Conservation (phyloP, 2,888 invertebrate species). For the Anoncus sp. region DNA sequence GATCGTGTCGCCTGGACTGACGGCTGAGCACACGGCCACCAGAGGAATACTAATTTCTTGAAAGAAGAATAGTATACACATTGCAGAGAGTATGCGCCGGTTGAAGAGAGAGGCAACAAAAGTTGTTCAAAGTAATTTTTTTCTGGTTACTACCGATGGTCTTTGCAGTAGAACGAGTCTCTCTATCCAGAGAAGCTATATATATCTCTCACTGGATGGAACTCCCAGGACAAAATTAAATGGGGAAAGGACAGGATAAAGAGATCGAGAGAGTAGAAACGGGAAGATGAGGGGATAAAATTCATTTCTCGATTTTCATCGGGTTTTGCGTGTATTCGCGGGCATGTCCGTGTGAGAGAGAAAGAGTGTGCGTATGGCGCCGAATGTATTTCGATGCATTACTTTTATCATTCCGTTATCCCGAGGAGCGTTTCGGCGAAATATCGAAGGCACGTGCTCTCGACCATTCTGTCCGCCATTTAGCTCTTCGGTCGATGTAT, state of each 20-base stretch:
- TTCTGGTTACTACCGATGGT: conserved; percentile 63
- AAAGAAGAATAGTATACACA: conserved; percentile 41
- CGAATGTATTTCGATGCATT: conserved; percentile 43
- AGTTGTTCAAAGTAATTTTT: conserved; percentile 32
- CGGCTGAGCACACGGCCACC: conserved; percentile 53
- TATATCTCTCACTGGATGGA: conserved; percentile 15
- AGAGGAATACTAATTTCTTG: conserved; percentile 59
- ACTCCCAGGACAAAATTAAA: conserved; percentile 48
- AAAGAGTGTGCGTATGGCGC: conserved; percentile 17
- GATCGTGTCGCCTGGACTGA: conserved; percentile 57
- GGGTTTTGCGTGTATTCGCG: background rate
- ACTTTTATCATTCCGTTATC: conserved; percentile 52
- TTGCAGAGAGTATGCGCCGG: conserved; percentile 28
- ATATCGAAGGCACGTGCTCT: conserved; percentile 39
- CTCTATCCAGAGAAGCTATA: conserved; percentile 1
- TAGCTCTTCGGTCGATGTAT: background rate
- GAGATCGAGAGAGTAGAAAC: conserved; percentile 8
- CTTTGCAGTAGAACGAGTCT: conserved; percentile 20
- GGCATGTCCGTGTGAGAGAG: background rate
- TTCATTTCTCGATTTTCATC: conserved; percentile 55
- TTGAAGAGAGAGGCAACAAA: conserved; percentile 24
- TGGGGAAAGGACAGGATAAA: conserved; percentile 17
- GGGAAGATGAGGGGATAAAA: conserved; percentile 32
- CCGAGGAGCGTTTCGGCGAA: conserved; percentile 37
- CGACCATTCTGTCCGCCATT: conserved; percentile 9